Base-by-base conservation (phyloP, 2,797 vertebrate species). In the Picus viridis region DNA sequence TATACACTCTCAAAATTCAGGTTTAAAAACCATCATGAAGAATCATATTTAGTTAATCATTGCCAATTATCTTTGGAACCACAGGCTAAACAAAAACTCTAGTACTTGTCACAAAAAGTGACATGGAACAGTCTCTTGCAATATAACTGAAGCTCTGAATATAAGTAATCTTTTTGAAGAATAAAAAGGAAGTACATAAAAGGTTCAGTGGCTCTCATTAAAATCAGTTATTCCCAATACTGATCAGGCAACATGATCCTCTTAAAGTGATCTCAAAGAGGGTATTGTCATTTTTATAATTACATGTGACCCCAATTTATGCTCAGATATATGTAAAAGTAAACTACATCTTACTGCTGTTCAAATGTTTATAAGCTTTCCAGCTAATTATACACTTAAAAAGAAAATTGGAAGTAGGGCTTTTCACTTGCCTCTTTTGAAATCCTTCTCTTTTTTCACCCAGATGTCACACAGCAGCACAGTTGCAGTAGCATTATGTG, bases 311-410 rank as follows among this genome's bases (percentile, higher is more conserved):
- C 88, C 65, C 41, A 94, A 47, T 79, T 90, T 74, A n/a, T 89
- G 39, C 49, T 27, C 70, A 88, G 64, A 86, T 51, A 11, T 7
- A 65, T 22, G 81, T 85, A 86, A 65, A 82, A 92, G 64, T 90
- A 95, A 94, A 80, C 69, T 61, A 36, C 59, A 64, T 86, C 77
- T 90, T 77, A 74, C 57, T 51, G 39, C 75, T 95, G 2, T 84
- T 95, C 86, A 82, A 85, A 71, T 85, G 74, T 93, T 83, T 93
- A 90, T 90, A 82, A 89, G 51, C 64, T 80, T 83, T 90, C 61
- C 41, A 74, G 49, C 29, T 89, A 87, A 92, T 90, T 80, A 87
- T 58, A 32, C 17, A 43, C 45, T 71, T 69, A 58, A 32, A 86
- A 90, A 62, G 36, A 62, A 58, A 71, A 80, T 47, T 65, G 78